Percentiles rank a stretch among this genome's conserved stretches.
Evolutionary conservation across 92 coral and sea anemone species (phyloP).

Genomic region (Palythoa grandis): DNA sequence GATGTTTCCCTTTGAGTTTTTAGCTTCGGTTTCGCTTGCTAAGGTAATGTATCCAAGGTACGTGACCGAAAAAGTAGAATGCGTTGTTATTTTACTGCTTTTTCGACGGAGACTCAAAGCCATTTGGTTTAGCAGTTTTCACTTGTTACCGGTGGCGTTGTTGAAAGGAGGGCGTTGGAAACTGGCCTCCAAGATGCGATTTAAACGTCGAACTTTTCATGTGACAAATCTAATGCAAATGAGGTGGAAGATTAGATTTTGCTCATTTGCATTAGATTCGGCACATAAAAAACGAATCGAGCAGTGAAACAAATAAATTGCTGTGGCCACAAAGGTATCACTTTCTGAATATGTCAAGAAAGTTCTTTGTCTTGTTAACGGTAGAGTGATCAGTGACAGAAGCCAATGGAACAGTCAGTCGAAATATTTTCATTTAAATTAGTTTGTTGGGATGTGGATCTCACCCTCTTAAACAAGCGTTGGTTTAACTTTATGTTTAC

Average conservation of each 20-base stretch:
- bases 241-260: too few relatives aligned
- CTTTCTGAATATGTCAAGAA: not conserved
- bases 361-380: not conserved
- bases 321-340: not conserved
- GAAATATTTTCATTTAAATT: too few relatives aligned
- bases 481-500: too few relatives aligned
- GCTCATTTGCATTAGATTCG: too few relatives aligned
- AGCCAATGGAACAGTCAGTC: not conserved
- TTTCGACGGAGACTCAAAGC: not conserved
- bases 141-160: not conserved
- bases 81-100: not conserved
- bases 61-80: not conserved
- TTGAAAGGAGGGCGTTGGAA: not conserved
- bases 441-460: not conserved
- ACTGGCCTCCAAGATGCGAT: not conserved
- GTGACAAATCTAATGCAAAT: too few relatives aligned
- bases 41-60: slow-evolving; percentile 13
- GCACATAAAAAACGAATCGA: not conserved
- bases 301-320: not conserved
- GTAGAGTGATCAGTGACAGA: not conserved
- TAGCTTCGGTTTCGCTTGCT: slow-evolving; percentile 7
- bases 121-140: not conserved
- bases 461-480: too few relatives aligned
- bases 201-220: too few relatives aligned
- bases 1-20: slow-evolving; percentile 14